Evolutionary conservation across 2,797 vertebrate genomes (phyloP), one percentile per base, ranked within the genome.

Genomic region (Etheostoma nigrum): DNA sequence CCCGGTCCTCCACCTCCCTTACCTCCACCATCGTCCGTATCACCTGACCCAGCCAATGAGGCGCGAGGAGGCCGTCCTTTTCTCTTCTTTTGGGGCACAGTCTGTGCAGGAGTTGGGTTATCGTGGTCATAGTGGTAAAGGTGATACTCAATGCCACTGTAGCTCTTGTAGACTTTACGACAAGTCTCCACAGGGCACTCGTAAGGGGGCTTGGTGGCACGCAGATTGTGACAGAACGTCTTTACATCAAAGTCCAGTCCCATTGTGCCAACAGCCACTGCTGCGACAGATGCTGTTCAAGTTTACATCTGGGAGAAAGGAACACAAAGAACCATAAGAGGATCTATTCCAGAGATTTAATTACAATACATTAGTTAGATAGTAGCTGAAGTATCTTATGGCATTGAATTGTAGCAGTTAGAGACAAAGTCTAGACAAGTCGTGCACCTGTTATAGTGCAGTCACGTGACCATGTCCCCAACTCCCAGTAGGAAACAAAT

Each of bases 121-220:
- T 98, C 98, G 60, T 99, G 98, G 92, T 99, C 98, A 83, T 99
- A 99, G 92, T 99, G 98, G 93, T 99, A 99, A 4, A 99, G 96
- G 84, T 99, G 98, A 89, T 99, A 99, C 91, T 99, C 98, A 0
- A 99, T 99, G 67, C 98, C 98, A 19, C 98, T 99, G 95, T 98
- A 99, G 93, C 98, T 99, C 93, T 98, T 99, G 92, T 99, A 99
- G 82, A 99, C 98, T 93, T 98, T 99, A 27, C 98, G 97, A 91
- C 98, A 99, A 57, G 95, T 97, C 88, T 97, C 97, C 87, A 99
- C 97, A 0, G 98, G 98, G 59, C 98, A 99, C 92, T 99, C 97
- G 6, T 99, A 99, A 0, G 98, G 98, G 33, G 98, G 98, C 88
- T 99, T 99, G 83, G 97, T 98, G 62, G 98, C 98, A 89, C 98